phyloP scores from a whole-genome alignment of 2,113 vertebrate genomes.

The rat (Rattus norvegicus) region GRCr8 NC_086026.1:51044501-51045000 shows the following conservation, averaged over 20 bases:
- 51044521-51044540: background rate
- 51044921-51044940: conserved; percentile 14
- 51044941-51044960: conserved; percentile 6
- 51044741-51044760: background rate
- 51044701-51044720: background rate
- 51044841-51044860: background rate
- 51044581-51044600: background rate
- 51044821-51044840: background rate
- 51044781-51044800: background rate
- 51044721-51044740: background rate
- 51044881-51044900: background rate
- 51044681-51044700: background rate
- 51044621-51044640: background rate
- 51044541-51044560: background rate
- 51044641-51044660: background rate
- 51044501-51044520: background rate
- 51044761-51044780: background rate
- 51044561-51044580: background rate
- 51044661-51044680: background rate
- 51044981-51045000: background rate
- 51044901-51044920: background rate
- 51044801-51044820: rapidly evolving
- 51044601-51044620: background rate
- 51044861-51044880: rapidly evolving
- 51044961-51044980: conserved; percentile 13